Percentiles rank a stretch among this genome's conserved stretches.
These are phyloP conservation scores for Pristionchus arcanus DNA, from an alignment of 2,888 invertebrate genomes.

Conservation along the genomic window DNA sequence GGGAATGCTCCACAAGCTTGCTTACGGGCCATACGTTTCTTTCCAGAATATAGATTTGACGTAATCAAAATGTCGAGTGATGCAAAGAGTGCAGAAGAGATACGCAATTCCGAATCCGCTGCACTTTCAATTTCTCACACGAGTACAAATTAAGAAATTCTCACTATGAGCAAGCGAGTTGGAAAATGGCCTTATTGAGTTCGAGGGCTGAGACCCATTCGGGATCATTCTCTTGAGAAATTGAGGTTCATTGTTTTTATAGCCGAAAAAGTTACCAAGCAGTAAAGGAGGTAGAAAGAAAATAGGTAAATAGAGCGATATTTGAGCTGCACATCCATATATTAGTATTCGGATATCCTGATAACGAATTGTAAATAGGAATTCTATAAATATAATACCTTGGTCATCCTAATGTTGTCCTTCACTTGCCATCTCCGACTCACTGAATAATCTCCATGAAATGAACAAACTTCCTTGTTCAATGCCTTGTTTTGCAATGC, in stretches of 20 bases:
- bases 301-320: not conserved
- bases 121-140: not conserved
- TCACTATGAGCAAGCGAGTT: conserved; percentile 20
- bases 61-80: not conserved
- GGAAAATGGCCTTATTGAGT: conserved; percentile 2
- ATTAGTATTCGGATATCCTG: conserved; percentile 23
- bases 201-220: not conserved
- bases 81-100: conserved; percentile 3
- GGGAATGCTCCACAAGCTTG: not conserved
- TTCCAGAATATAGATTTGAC: not conserved
- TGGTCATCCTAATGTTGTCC: conserved; percentile 10
- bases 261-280: not conserved
- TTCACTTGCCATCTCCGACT: conserved; percentile 12
- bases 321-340: conserved; percentile 23
- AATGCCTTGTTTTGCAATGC: not conserved
- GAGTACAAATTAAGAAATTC: not conserved
- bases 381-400: not conserved
- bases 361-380: not conserved
- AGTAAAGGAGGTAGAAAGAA: conserved; percentile 12
- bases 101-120: conserved; percentile 36
- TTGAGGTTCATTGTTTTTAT: not conserved
- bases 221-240: not conserved
- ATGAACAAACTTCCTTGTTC: not conserved
- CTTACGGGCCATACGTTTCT: not conserved
- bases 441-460: not conserved